Evolutionary conservation across 1,140 invertebrate species (phyloP).

Genomic region (Lordiphosa mommai): DNA sequence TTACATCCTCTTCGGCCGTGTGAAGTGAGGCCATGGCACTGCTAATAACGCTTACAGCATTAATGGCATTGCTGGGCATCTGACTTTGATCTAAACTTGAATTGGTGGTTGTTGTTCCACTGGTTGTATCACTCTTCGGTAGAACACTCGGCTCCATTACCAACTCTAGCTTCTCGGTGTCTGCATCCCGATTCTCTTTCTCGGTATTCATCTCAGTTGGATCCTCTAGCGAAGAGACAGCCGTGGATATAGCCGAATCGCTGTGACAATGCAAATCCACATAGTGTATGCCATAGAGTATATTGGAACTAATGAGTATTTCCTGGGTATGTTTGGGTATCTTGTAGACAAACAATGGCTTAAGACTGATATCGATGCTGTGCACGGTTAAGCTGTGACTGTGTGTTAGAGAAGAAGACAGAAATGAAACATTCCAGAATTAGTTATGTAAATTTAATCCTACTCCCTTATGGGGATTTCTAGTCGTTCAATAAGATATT

Average conservation of each 20-base stretch:
- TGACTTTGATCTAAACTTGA: conserved; percentile 62
- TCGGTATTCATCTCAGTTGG: conserved; percentile 55
- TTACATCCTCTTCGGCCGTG: conserved; percentile 69
- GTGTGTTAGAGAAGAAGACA: not conserved
- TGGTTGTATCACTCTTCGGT: conserved; percentile 60
- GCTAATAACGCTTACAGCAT: conserved; percentile 74
- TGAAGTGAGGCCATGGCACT: conserved; percentile 72
- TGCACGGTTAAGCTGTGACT: conserved; percentile 81
- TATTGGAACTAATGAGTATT: conserved; percentile 75
- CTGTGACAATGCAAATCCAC: conserved; percentile 50
- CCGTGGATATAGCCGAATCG: conserved; percentile 38
- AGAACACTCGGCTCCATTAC: conserved; percentile 14
- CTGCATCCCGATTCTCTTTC: conserved; percentile 68
- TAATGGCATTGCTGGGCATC: conserved; percentile 64
- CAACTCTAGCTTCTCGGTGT: conserved; percentile 61
- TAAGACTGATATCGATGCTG: conserved; percentile 83
- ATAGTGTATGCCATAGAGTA: conserved; percentile 76
- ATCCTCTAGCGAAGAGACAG: conserved; percentile 39
- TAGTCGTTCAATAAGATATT: too few species aligned
- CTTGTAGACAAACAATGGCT: conserved; percentile 86
- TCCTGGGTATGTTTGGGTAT: conserved; percentile 81
- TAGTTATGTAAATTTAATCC: too few species aligned
- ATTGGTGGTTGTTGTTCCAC: conserved; percentile 54
- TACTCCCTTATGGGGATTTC: too few species aligned
- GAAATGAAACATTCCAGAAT: too few species aligned